Conservation (phyloP, 2,113 vertebrate genomes). For the Zosterops hypoxanthus region DNA sequence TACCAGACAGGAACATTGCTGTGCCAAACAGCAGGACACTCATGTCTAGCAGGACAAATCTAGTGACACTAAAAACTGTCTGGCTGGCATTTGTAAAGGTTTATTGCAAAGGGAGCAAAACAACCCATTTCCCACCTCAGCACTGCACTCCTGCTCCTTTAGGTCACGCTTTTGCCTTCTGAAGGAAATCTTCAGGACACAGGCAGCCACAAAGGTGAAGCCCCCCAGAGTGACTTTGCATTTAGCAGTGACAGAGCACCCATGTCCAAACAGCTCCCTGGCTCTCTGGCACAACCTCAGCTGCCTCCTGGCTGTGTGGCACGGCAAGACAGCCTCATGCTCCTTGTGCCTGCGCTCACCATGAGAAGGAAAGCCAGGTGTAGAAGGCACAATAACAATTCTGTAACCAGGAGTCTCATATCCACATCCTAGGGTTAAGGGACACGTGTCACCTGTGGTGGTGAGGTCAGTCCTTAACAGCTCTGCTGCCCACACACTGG, state of each 20-base stretch:
- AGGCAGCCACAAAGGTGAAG: accelerated
- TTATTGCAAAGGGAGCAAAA: neutral
- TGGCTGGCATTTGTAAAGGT: neutral
- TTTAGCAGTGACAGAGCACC: accelerated
- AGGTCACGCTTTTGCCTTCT: accelerated
- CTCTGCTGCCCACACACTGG: neutral
- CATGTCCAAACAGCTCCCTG: neutral
- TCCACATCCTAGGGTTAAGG: too few species aligned
- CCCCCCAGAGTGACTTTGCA: neutral
- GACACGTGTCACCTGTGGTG: accelerated
- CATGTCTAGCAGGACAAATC: neutral
- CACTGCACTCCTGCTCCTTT: neutral
- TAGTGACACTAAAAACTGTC: neutral
- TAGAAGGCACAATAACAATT: neutral
- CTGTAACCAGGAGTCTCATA: accelerated
- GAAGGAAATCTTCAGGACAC: neutral
- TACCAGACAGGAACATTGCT: neutral
- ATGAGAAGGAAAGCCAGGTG: neutral
- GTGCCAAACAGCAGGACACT: neutral
- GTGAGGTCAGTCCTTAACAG: neutral
- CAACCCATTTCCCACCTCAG: neutral
- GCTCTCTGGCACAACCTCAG: neutral
- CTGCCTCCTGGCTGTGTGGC: neutral
- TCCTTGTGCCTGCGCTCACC: accelerated
- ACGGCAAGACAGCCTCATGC: neutral